Conservation (phyloP, 2,888 invertebrate species). For the Gerris lacustris region DNA sequence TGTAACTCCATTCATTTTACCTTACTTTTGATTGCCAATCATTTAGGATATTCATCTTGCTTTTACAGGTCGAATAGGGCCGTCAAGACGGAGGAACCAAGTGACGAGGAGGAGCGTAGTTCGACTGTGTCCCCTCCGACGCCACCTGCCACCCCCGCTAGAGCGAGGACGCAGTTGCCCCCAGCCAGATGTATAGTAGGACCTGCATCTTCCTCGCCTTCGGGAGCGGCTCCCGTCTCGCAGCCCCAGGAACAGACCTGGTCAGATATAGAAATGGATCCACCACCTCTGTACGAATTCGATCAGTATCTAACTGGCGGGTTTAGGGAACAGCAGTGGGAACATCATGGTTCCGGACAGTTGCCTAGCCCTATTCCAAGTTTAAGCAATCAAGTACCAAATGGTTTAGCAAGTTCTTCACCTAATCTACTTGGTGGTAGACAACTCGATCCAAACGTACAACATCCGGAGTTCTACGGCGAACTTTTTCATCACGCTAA, state of each 20-base stretch:
- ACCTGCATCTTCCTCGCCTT: neutral
- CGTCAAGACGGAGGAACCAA: slow-evolving; percentile 27
- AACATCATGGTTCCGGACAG: neutral
- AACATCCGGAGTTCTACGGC: neutral
- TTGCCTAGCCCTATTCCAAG: neutral
- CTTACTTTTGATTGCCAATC: too few species aligned
- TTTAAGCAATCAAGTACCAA: neutral
- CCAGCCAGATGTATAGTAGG: neutral
- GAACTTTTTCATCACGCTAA: neutral
- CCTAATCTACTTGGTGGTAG: neutral
- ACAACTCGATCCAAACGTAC: neutral
- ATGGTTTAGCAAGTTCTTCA: neutral
- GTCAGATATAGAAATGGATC: neutral
- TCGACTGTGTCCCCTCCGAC: slow-evolving; percentile 32
- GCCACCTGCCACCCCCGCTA: slow-evolving; percentile 33
- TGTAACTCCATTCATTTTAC: too few species aligned
- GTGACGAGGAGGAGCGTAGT: slow-evolving; percentile 22
- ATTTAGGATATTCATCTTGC: too few species aligned
- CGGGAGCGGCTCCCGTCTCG: neutral
- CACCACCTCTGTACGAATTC: neutral
- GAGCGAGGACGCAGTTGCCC: slow-evolving; percentile 11
- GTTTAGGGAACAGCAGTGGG: neutral
- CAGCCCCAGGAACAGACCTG: neutral
- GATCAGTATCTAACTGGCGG: neutral
- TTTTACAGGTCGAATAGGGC: slow-evolving; percentile 8